These are phyloP conservation scores for Gnathonemus echidnorhynchus DNA, from an alignment of 2,113 vertebrate genomes.

Conservation along the genomic window DNA sequence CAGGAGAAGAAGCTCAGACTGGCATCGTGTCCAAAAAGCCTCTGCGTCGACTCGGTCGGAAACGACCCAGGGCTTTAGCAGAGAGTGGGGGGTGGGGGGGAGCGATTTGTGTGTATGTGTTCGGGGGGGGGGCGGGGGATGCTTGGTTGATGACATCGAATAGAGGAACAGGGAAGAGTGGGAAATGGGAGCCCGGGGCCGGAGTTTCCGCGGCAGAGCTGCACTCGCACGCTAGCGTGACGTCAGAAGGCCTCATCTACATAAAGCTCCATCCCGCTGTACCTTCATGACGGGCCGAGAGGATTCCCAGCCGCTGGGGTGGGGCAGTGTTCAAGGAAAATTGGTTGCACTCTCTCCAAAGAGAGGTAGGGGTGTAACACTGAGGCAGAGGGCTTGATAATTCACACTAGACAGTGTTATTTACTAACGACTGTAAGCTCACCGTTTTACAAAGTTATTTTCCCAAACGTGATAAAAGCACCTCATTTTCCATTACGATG, in stretches of 20 bases:
- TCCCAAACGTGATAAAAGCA: not conserved
- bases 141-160: not conserved
- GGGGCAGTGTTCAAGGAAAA: not conserved
- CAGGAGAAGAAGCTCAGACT: not conserved
- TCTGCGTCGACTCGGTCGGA: not conserved
- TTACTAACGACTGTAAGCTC: not conserved
- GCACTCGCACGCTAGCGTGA: slow-evolving; percentile 12
- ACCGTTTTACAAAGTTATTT: not conserved
- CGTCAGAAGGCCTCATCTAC: not conserved
- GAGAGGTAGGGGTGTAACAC: not conserved
- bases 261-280: not conserved
- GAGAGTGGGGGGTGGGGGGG: not conserved
- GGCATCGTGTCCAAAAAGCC: not conserved
- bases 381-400: not conserved
- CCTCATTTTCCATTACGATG: not conserved
- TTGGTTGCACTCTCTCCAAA: slow-evolving; percentile 3
- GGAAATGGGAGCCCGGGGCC: not conserved
- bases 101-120: not conserved
- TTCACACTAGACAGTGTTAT: not conserved
- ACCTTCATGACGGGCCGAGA: not conserved
- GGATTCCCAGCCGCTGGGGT: not conserved
- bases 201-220: not conserved
- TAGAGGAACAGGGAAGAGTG: not conserved
- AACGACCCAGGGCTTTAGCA: not conserved
- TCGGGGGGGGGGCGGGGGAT: not conserved